Conservation (phyloP, 2,797 vertebrate species). For the Alectoris magna region DNA sequence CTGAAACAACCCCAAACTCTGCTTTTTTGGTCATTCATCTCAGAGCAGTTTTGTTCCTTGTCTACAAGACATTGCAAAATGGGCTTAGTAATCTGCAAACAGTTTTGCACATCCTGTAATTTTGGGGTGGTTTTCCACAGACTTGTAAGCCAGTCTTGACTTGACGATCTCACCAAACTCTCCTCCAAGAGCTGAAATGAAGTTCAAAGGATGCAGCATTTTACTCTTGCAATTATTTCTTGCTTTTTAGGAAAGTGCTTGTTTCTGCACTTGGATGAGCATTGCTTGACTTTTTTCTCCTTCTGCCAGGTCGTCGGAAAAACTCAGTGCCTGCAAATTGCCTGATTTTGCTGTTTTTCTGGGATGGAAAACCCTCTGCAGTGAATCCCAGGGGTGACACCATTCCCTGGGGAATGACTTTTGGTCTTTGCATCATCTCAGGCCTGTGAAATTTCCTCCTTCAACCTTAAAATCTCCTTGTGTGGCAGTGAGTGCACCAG, state of each 20-base stretch:
- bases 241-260: neutral
- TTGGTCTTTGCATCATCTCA: neutral
- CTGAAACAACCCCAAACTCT: neutral
- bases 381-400: fast-evolving
- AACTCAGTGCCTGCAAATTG: neutral
- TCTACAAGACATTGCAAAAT: neutral
- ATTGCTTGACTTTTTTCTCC: neutral
- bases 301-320: fast-evolving
- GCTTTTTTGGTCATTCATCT: neutral
- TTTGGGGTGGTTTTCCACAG: neutral
- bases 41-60: neutral
- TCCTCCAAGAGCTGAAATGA: fast-evolving
- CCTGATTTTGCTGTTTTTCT: neutral
- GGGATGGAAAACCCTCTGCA: neutral
- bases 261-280: neutral
- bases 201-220: neutral
- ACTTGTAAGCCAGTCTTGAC: neutral
- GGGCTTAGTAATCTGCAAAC: neutral
- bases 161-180: neutral
- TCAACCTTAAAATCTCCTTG: neutral
- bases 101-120: neutral
- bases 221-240: neutral
- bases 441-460: neutral
- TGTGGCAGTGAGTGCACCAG: fast-evolving
- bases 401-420: neutral